A percentile compares a stretch with the other conserved stretches of the same genome.
Evolutionary conservation across 2,888 invertebrate species (phyloP).

Genomic region (Cephus sareptanus): DNA sequence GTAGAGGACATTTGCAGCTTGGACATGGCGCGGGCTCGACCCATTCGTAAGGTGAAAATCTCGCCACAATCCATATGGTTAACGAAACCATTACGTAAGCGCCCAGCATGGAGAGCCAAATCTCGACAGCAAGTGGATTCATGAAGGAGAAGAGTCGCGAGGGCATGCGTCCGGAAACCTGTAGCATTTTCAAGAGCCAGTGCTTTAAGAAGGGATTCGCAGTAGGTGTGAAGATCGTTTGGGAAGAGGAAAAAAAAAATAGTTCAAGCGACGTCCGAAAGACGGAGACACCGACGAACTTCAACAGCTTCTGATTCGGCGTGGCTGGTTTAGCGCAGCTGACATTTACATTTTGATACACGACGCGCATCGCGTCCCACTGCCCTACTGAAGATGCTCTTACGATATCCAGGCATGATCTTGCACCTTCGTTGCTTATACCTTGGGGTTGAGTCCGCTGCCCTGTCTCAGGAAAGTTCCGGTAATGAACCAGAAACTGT

Average conservation of each 20-base stretch:
- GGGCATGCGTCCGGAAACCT: slow-evolving; percentile 75
- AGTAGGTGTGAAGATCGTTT: too few species aligned
- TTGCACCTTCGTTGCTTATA: slow-evolving; percentile 59
- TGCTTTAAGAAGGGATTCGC: too few species aligned
- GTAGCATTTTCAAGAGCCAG: slow-evolving; percentile 44
- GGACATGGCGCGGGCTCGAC: slow-evolving; percentile 72
- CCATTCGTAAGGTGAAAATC: slow-evolving; percentile 88
- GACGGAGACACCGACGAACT: too few species aligned
- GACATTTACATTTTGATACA: too few species aligned
- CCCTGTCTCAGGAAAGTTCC: slow-evolving; percentile 90
- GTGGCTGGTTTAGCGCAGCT: too few species aligned
- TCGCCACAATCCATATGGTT: slow-evolving; percentile 86
- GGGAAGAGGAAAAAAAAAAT: too few species aligned
- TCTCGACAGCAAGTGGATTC: slow-evolving; percentile 85
- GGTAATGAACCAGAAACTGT: slow-evolving; percentile 92
- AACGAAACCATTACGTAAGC: slow-evolving; percentile 84
- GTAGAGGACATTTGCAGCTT: slow-evolving; percentile 67
- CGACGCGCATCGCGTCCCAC: too few species aligned
- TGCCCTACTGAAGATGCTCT: too few species aligned
- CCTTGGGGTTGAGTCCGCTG: slow-evolving; percentile 86
- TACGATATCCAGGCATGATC: too few species aligned
- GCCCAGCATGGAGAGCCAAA: slow-evolving; percentile 84
- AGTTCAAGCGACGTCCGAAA: too few species aligned
- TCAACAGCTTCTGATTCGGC: too few species aligned
- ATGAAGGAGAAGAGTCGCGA: slow-evolving; percentile 85